Base-by-base conservation (phyloP, 2,888 invertebrate genomes). In the Urechis unicinctus region DNA sequence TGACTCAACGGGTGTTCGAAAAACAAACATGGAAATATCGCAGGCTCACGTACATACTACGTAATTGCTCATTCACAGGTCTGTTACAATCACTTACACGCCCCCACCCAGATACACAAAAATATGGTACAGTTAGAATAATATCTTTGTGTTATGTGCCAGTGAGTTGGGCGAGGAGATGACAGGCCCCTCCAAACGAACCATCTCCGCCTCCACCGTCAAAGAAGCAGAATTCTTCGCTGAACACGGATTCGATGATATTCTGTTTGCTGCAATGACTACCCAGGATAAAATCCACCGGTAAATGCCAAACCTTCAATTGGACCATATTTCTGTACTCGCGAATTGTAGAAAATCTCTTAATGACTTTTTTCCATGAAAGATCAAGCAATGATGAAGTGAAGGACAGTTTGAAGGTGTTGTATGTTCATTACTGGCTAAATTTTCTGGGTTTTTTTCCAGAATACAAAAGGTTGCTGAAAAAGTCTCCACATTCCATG, bases 231-330 rank as follows among this genome's bases (percentile, higher is more conserved):
- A 74, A 52, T 68, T 73, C 55, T 78, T 65, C 61, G 74, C 77
- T 9, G 66, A 71, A 9, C 62, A 63, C 57, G 77, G 75, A n/a
- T 78, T 71, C 62, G 77, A 78, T 50, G 78, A 78, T 61, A 77
- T 78, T 47, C 61, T 78, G 9, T 71, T 65, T 53, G 74, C 67
- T 1, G 63, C 59, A 50, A 71, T 74, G 1, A 64, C 77, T 29
- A 67, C 71, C n/a, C 60, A 60, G 30, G 63, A 68, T 46, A 73
- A 68, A 58, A 56, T 70, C 9, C 51, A 59, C n/a, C 66, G 68
- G 73, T 73, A 59, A 43, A 52, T 31, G 13, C 3, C 21, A 26
- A n/a, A 17, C 26, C 4, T 45, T 17, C 21, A 21, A 6, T 26
- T 56, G 66, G n/a, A 63, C n/a, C n/a, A n/a, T n/a, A n/a, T n/a